These are phyloP conservation scores for Hyperopisus bebe DNA, from an alignment of 2,113 vertebrate genomes.

Conservation along the genomic window DNA sequence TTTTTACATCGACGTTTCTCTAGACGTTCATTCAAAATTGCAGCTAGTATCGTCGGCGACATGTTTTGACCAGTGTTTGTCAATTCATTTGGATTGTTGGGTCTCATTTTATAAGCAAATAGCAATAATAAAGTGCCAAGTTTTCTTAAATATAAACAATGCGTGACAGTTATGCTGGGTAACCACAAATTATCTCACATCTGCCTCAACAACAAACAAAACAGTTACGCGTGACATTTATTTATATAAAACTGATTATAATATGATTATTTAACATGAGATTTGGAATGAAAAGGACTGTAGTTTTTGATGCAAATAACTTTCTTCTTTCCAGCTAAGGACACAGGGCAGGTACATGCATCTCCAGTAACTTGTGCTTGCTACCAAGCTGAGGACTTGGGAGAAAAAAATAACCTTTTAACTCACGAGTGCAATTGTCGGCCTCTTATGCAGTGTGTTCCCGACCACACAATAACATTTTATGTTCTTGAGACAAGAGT, in stretches of 20 bases:
- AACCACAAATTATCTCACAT: neutral
- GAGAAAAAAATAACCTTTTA: constrained; percentile 13
- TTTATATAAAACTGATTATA: neutral
- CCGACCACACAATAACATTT: constrained; percentile 25
- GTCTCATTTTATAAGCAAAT: neutral
- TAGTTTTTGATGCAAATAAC: neutral
- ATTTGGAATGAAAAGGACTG: neutral
- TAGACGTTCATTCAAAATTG: neutral
- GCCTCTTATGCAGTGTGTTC: constrained; percentile 14
- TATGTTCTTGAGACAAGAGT: constrained; percentile 32
- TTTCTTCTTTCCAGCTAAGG: neutral
- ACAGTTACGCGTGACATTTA: neutral
- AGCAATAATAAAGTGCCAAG: neutral
- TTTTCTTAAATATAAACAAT: constrained; percentile 1
- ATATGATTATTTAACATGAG: constrained; percentile 9
- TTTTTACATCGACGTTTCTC: neutral
- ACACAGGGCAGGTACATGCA: neutral
- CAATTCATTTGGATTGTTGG: neutral
- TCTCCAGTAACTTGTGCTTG: neutral
- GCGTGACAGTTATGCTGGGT: neutral
- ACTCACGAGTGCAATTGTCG: neutral
- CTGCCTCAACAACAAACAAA: neutral
- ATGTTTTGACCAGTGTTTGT: neutral
- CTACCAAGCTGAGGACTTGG: neutral
- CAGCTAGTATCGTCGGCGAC: neutral